A percentile compares a stretch with the other conserved stretches of the same genome.
Conservation (phyloP, 2,797 vertebrate genomes). For the Bradypodion ventrale region DNA sequence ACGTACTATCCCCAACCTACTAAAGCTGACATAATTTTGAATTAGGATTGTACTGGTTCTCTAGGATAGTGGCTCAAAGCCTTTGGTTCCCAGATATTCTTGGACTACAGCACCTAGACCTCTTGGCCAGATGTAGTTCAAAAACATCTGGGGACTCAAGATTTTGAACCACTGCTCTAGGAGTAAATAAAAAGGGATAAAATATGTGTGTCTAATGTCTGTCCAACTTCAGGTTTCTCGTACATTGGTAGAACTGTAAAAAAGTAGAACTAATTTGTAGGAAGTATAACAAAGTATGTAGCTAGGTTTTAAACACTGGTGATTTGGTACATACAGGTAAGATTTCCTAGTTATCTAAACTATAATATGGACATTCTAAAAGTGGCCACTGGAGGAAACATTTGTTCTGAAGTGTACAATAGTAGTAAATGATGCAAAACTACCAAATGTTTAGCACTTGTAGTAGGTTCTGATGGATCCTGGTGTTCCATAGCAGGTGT, state of each 20-base stretch:
- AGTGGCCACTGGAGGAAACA: neutral
- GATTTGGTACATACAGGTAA: neutral
- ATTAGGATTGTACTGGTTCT: neutral
- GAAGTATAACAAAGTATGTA: neutral
- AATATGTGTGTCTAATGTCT: neutral
- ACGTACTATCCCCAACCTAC: neutral
- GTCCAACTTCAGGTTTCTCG: neutral
- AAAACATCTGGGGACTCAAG: no score
- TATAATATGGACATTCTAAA: no score
- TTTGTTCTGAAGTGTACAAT: neutral
- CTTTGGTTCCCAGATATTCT: no score
- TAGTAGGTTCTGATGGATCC: neutral
- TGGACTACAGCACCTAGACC: no score
- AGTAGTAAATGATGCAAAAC: neutral
- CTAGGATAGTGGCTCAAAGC: no score
- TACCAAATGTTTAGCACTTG: slow-evolving; percentile 13
- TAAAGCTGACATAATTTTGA: no score
- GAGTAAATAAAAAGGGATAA: neutral
- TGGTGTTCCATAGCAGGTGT: slow-evolving; percentile 12
- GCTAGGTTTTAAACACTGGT: neutral
- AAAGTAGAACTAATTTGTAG: neutral
- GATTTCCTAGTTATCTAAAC: neutral
- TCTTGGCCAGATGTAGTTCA: no score
- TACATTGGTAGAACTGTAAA: neutral
- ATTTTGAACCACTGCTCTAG: no score